Evolutionary conservation across 1,140 invertebrate genomes (phyloP).

Genomic region (Chymomyza costata): DNA sequence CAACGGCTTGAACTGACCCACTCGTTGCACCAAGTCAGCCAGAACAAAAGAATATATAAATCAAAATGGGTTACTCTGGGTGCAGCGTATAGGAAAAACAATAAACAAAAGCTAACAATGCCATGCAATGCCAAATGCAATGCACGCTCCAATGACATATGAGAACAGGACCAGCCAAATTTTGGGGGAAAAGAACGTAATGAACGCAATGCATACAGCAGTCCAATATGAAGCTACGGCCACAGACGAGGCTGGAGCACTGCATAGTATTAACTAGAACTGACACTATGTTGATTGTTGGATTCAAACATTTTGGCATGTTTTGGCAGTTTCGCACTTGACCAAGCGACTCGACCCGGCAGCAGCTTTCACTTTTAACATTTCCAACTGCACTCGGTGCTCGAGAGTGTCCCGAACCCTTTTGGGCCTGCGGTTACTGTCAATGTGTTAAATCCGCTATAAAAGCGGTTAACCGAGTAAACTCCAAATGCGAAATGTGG

Average conservation of each 20-base stretch:
- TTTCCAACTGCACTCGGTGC: not conserved
- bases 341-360: too few relatives aligned
- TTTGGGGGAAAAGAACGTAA: conserved; percentile 12
- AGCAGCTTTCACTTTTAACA: conserved; percentile 30
- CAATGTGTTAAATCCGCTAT: conserved; percentile 65
- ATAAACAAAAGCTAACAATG: too few relatives aligned
- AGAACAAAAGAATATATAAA: too few relatives aligned
- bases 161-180: conserved; percentile 6
- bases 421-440: conserved; percentile 7
- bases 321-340: too few relatives aligned
- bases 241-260: too few relatives aligned
- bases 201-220: conserved; percentile 40
- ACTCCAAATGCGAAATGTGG: conserved; percentile 65
- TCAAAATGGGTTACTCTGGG: too few relatives aligned
- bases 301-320: conserved; percentile 67
- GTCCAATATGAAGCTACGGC: conserved; percentile 11
- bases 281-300: conserved; percentile 48
- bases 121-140: conserved; percentile 31
- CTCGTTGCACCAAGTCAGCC: too few relatives aligned
- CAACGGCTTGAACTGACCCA: too few relatives aligned
- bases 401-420: too few relatives aligned
- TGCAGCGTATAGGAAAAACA: too few relatives aligned
- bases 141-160: conserved; percentile 49
- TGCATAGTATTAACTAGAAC: too few relatives aligned
- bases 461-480: conserved; percentile 66